These are phyloP conservation scores for Dioctria rufipes DNA, from an alignment of 2,888 invertebrate species.

Conservation along the genomic window DNA sequence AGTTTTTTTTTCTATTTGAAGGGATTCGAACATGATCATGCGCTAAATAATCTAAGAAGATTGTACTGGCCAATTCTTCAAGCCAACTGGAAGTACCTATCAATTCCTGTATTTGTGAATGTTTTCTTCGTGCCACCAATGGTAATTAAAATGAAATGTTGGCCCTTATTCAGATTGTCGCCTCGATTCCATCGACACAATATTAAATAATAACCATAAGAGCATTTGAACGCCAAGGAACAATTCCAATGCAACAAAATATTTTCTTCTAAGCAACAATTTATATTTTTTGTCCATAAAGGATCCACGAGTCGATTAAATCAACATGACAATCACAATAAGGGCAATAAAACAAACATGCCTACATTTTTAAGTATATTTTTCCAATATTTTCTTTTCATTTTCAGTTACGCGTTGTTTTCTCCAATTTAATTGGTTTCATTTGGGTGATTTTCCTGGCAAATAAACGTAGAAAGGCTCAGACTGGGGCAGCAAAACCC, in stretches of 20 bases:
- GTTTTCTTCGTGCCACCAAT: slow-evolving; percentile 83
- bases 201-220: no score
- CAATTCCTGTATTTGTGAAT: slow-evolving; percentile 82
- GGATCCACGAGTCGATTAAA: no score
- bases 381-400: slow-evolving; percentile 31
- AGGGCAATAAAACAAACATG: no score
- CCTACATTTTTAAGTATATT: neutral
- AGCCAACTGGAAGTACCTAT: slow-evolving; percentile 85
- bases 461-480: slow-evolving; percentile 75
- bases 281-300: no score
- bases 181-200: neutral
- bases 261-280: no score
- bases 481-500: slow-evolving; percentile 62
- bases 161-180: neutral
- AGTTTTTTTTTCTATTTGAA: slow-evolving; percentile 61
- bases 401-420: slow-evolving; percentile 82
- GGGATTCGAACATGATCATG: slow-evolving; percentile 79
- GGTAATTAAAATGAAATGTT: slow-evolving; percentile 71
- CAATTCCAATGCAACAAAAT: no score
- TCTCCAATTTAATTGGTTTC: slow-evolving; percentile 83
- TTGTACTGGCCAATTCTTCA: slow-evolving; percentile 79
- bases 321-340: no score
- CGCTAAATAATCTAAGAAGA: slow-evolving; percentile 76
- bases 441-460: slow-evolving; percentile 85
- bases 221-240: no score